Base-by-base conservation (phyloP, 2,888 invertebrate genomes). In the Callyntrura guangdongensis region DNA sequence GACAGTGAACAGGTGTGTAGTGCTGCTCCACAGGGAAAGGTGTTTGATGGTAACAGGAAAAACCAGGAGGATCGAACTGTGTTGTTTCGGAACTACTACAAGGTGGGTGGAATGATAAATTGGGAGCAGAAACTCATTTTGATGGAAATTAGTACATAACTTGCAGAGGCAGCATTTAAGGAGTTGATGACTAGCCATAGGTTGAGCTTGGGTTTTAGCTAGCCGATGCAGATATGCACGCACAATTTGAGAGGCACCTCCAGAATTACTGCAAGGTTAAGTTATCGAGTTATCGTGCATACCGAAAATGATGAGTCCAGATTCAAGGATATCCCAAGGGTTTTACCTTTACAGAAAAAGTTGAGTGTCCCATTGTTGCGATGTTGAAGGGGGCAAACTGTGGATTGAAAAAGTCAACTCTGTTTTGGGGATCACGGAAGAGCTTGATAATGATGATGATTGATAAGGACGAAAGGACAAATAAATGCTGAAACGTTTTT, bases 21-120 rank as follows among this genome's bases (percentile, higher is more conserved):
- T 87, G 45, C 56, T 91, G 8, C 90, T 87, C 5, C 6, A 67
- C 5, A 87, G 90, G 6, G 90, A 91, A 14, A 74, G 90, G 0
- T 91, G 90, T 53, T 64, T 91, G 0, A 36, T 27, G 0, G 86
- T 87, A 0, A 11, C 11, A 0, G 47, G 6, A 82, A 83, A 14
- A 56, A 22, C 14, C 47, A 61, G n/a, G 74, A 82, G 20, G 45
- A 87, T 47, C 14, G 53, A 8, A 91, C 47, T 14, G n/a, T 53
- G 0, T 1, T 77, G 8, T 64, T 91, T n/a, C 8, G 61, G 14
- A 91, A 91, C 25, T 64, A 87, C 56, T 91, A 91, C 45, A 86
- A 91, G 22, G 11, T 86, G 4, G 83, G 86, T 17, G n/a, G 0
- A 1, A 0, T 79, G 36, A n/a, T n/a, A n/a, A 22, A 27, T 14